A percentile compares a stretch with the other conserved stretches of the same genome.
These are phyloP conservation scores for Melanostigma gelatinosum DNA, from an alignment of 2,113 vertebrate genomes.

Conservation along the genomic window DNA sequence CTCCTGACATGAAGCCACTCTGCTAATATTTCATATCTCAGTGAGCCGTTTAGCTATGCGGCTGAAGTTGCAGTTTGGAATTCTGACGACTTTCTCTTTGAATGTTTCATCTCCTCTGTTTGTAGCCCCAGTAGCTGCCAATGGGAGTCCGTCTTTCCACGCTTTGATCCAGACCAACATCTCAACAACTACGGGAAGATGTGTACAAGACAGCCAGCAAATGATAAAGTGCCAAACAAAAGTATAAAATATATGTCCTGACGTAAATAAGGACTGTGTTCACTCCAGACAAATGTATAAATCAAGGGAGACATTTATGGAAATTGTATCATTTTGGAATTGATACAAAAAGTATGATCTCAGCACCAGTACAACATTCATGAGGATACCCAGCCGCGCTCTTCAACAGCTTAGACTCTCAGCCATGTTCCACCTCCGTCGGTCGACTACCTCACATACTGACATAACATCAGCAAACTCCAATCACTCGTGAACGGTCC, in stretches of 20 bases:
- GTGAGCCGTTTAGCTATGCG: not conserved
- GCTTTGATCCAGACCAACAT: not conserved
- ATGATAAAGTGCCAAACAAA: not conserved
- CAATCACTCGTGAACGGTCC: not conserved
- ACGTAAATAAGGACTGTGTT: not conserved
- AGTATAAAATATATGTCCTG: not conserved
- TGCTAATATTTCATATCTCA: constrained; percentile 30
- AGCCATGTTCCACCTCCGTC: not conserved
- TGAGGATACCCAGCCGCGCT: not conserved
- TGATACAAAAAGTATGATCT: no score
- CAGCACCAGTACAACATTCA: not conserved
- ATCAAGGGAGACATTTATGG: not conserved
- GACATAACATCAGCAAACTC: not conserved
- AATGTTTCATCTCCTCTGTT: not conserved
- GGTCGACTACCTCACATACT: not conserved
- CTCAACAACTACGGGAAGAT: not conserved
- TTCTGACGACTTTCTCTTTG: not conserved
- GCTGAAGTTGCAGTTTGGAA: not conserved
- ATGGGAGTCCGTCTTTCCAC: not conserved
- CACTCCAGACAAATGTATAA: not conserved
- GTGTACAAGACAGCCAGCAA: not conserved
- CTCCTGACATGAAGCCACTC: constrained; percentile 5
- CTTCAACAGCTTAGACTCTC: not conserved
- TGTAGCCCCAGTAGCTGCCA: not conserved
- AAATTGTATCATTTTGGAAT: no score